Conservation (phyloP, 1,140 invertebrate genomes). For the Ephestia elutella region DNA sequence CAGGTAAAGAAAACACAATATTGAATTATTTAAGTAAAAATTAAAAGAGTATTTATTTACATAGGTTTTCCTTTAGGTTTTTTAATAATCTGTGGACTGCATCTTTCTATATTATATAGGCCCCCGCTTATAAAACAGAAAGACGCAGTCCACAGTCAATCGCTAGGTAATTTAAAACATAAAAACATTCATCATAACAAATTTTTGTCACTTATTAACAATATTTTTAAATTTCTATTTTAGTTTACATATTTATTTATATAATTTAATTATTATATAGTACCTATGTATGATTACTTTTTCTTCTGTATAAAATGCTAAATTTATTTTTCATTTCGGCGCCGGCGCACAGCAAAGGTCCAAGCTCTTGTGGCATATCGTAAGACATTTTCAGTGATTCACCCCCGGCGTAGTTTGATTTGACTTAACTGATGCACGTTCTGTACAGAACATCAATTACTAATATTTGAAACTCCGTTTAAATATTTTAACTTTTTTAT, state of each 20-base stretch:
- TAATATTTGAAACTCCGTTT: neutral
- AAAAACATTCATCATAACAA: too few species aligned
- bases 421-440: neutral
- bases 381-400: neutral
- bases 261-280: neutral
- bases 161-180: too few species aligned
- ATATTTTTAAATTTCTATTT: too few species aligned
- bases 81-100: too few species aligned
- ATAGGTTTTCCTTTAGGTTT: too few species aligned
- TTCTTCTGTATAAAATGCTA: neutral
- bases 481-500: neutral
- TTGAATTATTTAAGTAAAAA: too few species aligned
- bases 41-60: too few species aligned
- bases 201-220: too few species aligned
- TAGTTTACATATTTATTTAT: neutral
- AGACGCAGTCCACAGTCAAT: too few species aligned
- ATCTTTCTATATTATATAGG: too few species aligned
- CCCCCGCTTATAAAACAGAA: too few species aligned
- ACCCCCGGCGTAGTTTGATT: neutral
- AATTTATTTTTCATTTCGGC: neutral
- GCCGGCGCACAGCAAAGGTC: neutral
- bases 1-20: too few species aligned
- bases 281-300: neutral
- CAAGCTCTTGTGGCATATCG: constrained; percentile 1
- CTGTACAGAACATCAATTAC: neutral